A percentile compares a stretch with the other conserved stretches of the same genome.
Evolutionary conservation across 2,797 vertebrate species (phyloP).

Genomic region (Amblyraja radiata): DNA sequence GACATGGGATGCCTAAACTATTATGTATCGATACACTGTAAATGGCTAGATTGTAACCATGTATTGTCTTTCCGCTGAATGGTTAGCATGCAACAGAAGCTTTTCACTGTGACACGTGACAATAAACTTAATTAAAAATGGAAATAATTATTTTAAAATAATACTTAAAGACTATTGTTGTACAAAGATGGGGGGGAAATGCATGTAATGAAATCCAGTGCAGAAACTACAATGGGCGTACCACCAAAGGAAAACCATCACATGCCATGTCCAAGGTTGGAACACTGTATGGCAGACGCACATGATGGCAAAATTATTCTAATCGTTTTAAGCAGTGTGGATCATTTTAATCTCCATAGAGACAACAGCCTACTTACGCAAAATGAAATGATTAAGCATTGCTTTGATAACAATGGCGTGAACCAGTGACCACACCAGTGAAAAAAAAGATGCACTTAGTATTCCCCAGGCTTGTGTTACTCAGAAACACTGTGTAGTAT

Average conservation of each 20-base stretch:
- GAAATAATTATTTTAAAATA: neutral
- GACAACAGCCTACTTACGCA: constrained; percentile 54
- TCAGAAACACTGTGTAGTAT: neutral
- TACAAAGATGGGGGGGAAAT: neutral
- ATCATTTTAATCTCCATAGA: constrained; percentile 55
- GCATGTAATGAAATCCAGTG: neutral
- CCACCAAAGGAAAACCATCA: neutral
- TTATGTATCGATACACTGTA: too few species aligned
- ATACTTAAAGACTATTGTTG: too few species aligned
- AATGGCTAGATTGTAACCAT: too few species aligned
- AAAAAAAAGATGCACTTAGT: constrained; percentile 6
- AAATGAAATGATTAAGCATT: constrained; percentile 58
- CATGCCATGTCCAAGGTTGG: neutral
- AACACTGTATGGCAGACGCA: neutral
- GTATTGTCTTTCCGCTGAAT: too few species aligned
- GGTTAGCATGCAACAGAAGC: too few species aligned
- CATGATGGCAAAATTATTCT: constrained; percentile 56
- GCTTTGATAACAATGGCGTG: constrained; percentile 53
- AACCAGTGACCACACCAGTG: constrained; percentile 42
- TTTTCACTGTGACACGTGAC: too few species aligned
- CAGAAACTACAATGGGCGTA: neutral
- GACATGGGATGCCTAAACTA: neutral
- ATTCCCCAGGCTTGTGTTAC: neutral
- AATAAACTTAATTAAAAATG: too few species aligned
- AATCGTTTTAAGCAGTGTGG: constrained; percentile 59